Conservation (phyloP, 2,888 invertebrate species). For the Agonopterix alstromeriana region DNA sequence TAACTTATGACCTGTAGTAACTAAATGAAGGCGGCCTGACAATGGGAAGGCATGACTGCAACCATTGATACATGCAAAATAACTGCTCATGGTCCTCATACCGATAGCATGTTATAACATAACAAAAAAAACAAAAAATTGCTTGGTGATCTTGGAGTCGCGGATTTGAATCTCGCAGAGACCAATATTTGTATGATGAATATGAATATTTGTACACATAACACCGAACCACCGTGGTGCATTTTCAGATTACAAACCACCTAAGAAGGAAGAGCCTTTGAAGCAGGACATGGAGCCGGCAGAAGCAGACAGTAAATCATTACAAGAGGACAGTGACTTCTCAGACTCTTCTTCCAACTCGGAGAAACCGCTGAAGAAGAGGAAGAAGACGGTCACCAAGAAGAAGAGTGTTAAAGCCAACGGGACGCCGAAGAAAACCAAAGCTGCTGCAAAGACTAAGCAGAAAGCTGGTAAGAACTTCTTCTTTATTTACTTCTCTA, state of each 20-base stretch:
- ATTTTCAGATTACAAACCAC: conserved; percentile 36
- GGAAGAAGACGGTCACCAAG: conserved; percentile 27
- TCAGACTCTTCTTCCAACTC: conserved; percentile 52
- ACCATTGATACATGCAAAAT: too few relatives aligned
- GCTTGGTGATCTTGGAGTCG: too few relatives aligned
- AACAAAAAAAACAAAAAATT: too few relatives aligned
- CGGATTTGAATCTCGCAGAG: too few relatives aligned
- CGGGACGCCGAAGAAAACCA: conserved; percentile 4
- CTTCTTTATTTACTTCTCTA: not conserved
- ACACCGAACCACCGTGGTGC: not conserved
- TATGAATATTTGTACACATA: too few relatives aligned
- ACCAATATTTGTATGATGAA: too few relatives aligned
- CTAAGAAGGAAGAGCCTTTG: conserved; percentile 28
- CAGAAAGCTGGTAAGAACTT: not conserved
- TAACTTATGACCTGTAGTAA: too few relatives aligned
- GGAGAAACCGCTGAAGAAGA: conserved; percentile 54
- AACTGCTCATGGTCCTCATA: too few relatives aligned
- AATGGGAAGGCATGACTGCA: too few relatives aligned
- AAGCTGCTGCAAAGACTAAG: conserved; percentile 7
- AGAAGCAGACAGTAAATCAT: conserved; percentile 12
- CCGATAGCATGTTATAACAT: too few relatives aligned
- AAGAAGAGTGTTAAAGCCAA: conserved; percentile 37
- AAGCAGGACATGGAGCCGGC: conserved; percentile 4
- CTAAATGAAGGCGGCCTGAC: too few relatives aligned
- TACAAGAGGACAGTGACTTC: conserved; percentile 31